Evolutionary conservation across 2,113 vertebrate species (phyloP).

Genomic region (Oncorhynchus masou): DNA sequence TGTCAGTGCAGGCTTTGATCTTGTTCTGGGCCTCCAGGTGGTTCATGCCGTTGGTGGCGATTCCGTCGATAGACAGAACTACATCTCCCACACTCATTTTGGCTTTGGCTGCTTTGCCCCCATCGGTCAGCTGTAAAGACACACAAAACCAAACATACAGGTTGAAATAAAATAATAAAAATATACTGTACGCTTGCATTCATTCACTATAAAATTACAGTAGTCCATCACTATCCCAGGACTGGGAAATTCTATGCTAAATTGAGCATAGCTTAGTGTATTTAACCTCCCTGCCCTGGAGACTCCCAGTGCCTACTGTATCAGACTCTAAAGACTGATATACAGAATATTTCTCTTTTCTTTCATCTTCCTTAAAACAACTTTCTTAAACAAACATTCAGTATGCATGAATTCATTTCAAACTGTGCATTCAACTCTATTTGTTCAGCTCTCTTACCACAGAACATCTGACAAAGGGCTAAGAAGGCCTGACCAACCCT

Average conservation of each 20-base stretch:
- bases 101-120: constrained; percentile 88
- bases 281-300: neutral
- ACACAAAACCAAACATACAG: constrained; percentile 26
- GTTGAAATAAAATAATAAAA: neutral
- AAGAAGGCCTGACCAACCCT: neutral
- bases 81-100: constrained; percentile 88
- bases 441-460: neutral
- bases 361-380: neutral
- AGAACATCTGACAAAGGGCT: neutral
- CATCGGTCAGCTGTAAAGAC: constrained; percentile 85
- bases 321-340: neutral
- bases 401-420: neutral
- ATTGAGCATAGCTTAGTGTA: neutral
- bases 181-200: neutral
- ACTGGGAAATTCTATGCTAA: neutral
- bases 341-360: neutral
- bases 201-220: neutral
- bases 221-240: neutral
- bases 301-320: neutral
- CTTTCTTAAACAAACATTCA: neutral
- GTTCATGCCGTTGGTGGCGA: constrained; percentile 88
- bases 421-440: neutral
- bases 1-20: constrained; percentile 88
- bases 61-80: constrained; percentile 90
- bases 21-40: constrained; percentile 98